These are phyloP conservation scores for Circaetus gallicus DNA, from an alignment of 2,113 vertebrate genomes.

Conservation along the genomic window DNA sequence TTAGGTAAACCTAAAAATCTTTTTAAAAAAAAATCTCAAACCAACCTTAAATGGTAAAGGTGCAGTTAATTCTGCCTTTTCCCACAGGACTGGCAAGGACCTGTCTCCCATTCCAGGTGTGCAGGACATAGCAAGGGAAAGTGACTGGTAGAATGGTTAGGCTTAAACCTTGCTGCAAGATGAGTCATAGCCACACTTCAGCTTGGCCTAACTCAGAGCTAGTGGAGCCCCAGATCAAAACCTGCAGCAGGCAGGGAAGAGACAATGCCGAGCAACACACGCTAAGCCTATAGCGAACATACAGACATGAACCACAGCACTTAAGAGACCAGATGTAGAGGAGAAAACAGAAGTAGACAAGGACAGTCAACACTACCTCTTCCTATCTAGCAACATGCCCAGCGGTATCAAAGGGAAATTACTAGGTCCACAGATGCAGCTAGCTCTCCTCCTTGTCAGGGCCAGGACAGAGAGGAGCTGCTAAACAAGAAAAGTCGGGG, in stretches of 20 bases:
- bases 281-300: neutral
- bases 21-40: neutral
- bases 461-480: neutral
- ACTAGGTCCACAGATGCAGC: neutral
- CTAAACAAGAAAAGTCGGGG: neutral
- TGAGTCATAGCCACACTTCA: neutral
- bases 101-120: neutral
- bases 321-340: neutral
- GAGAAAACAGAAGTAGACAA: neutral
- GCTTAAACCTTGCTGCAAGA: neutral
- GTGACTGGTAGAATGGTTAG: neutral
- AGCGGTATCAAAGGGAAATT: neutral
- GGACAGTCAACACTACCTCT: neutral
- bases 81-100: neutral
- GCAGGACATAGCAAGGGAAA: neutral
- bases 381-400: neutral
- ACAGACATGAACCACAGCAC: neutral
- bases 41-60: neutral
- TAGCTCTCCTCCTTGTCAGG: neutral
- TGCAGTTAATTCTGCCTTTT: neutral
- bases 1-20: neutral
- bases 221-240: neutral
- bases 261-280: rapidly evolving
- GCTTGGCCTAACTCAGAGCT: neutral
- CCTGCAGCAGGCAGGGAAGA: neutral